Conservation (phyloP, 2,797 vertebrate genomes). For the Vireo griseus region DNA sequence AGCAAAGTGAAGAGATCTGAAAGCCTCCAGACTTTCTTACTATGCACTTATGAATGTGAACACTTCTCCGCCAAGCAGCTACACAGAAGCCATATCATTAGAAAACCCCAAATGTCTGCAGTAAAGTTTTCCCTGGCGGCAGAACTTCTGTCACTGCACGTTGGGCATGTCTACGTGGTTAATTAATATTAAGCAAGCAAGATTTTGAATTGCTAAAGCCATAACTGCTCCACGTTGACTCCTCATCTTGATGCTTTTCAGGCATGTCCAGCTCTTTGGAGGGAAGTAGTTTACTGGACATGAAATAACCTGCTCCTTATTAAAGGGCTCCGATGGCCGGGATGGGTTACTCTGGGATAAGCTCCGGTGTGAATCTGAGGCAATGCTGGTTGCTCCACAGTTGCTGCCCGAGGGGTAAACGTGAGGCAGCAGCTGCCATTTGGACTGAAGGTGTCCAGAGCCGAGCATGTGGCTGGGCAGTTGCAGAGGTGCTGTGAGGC, state of each 20-base stretch:
- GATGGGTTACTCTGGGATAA: slow-evolving; percentile 17
- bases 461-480: background rate
- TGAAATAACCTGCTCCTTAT: slow-evolving; percentile 43
- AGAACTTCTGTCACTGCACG: slow-evolving; percentile 21
- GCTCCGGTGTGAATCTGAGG: background rate
- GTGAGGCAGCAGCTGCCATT: background rate
- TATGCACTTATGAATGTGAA: background rate
- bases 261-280: background rate
- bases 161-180: slow-evolving; percentile 2
- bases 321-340: background rate
- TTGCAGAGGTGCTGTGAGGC: background rate
- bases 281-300: background rate
- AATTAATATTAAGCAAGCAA: slow-evolving; percentile 44
- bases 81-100: background rate
- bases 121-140: background rate
- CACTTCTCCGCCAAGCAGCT: background rate
- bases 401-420: background rate
- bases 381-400: background rate
- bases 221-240: background rate
- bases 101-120: slow-evolving; percentile 7
- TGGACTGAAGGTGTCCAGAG: background rate
- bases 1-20: background rate
- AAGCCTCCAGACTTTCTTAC: background rate
- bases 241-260: background rate
- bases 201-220: slow-evolving; percentile 20